A percentile compares a stretch with the other conserved stretches of the same genome.
Conservation (phyloP, 2,888 invertebrate species). For the Drosophila siamana region DNA sequence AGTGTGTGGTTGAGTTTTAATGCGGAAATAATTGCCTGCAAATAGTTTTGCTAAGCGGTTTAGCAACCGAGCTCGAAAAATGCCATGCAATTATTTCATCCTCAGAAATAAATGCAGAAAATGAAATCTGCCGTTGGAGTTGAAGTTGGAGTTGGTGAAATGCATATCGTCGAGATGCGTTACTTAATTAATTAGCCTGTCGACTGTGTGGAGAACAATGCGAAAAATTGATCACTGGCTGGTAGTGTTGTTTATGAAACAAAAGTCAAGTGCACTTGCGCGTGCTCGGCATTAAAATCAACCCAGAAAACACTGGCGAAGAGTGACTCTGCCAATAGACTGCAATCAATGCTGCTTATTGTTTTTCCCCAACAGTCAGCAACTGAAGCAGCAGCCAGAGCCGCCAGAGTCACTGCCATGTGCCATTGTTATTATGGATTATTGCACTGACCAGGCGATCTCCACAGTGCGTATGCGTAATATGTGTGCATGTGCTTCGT, state of each 20-base stretch:
- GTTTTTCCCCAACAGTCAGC: conserved; percentile 47
- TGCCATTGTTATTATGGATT: conserved; percentile 75
- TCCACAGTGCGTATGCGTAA: conserved; percentile 51
- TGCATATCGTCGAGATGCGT: conserved; percentile 17
- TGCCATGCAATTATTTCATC: conserved; percentile 40
- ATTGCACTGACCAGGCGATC: conserved; percentile 54
- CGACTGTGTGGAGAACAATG: conserved; percentile 47
- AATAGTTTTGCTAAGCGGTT: conserved; percentile 66
- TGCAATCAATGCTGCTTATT: conserved; percentile 66
- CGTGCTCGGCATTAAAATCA: conserved; percentile 66
- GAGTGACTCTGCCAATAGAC: conserved; percentile 46
- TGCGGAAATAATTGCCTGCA: conserved; percentile 71
- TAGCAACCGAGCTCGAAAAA: conserved; percentile 36
- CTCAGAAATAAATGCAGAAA: conserved; percentile 14
- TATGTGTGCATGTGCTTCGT: conserved; percentile 6
- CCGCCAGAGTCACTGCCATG: background rate
- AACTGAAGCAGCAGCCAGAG: conserved; percentile 1
- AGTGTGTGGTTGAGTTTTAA: conserved; percentile 63
- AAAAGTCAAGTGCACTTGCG: conserved; percentile 70
- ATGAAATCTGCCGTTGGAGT: conserved; percentile 15
- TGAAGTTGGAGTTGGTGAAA: too few species aligned
- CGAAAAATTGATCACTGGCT: conserved; percentile 52
- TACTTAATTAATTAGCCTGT: conserved; percentile 68
- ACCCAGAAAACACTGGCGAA: conserved; percentile 17
- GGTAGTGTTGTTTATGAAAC: conserved; percentile 62